Conservation (phyloP, 2,888 invertebrate species). For the Mongoloraphidia duomilia region DNA sequence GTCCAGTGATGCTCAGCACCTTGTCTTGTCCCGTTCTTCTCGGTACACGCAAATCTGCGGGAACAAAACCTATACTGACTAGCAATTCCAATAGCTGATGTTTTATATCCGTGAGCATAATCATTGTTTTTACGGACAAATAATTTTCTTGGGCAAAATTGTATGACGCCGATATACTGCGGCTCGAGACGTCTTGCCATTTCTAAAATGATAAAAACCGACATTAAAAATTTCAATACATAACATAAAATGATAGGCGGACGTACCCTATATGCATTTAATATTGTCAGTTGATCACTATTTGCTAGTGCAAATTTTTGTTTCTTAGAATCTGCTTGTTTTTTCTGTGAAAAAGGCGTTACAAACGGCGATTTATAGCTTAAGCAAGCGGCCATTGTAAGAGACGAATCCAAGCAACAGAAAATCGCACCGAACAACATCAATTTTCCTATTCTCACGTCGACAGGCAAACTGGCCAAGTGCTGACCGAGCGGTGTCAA, state of each 20-base stretch:
- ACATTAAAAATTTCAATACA: background rate
- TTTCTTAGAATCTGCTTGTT: slow-evolving; percentile 56
- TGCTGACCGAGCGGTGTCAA: slow-evolving; percentile 80
- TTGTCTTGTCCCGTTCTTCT: slow-evolving; percentile 44
- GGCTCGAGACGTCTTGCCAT: slow-evolving; percentile 60
- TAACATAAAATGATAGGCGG: slow-evolving; percentile 2
- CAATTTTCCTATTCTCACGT: slow-evolving; percentile 82
- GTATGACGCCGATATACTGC: slow-evolving; percentile 54
- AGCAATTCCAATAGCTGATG: slow-evolving; percentile 62
- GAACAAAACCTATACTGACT: slow-evolving; percentile 65
- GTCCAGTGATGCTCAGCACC: slow-evolving; percentile 48
- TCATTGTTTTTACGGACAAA: slow-evolving; percentile 65
- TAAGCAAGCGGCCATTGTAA: slow-evolving; percentile 77
- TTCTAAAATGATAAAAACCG: slow-evolving; percentile 35
- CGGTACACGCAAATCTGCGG: slow-evolving; percentile 43
- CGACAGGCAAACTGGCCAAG: slow-evolving; percentile 77
- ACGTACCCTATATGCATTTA: slow-evolving; percentile 68
- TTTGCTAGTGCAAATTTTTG: slow-evolving; percentile 61
- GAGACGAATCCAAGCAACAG: slow-evolving; percentile 79
- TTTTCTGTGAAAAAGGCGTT: slow-evolving; percentile 55
- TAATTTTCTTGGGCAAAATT: slow-evolving; percentile 73
- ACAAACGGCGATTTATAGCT: slow-evolving; percentile 70
- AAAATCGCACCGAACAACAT: slow-evolving; percentile 86
- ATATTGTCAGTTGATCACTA: slow-evolving; percentile 80
- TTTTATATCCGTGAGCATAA: slow-evolving; percentile 78